Evolutionary conservation across 2,113 vertebrate genomes (phyloP), one percentile per base, ranked within the genome.

Genomic region (Stigmatopora argus): DNA sequence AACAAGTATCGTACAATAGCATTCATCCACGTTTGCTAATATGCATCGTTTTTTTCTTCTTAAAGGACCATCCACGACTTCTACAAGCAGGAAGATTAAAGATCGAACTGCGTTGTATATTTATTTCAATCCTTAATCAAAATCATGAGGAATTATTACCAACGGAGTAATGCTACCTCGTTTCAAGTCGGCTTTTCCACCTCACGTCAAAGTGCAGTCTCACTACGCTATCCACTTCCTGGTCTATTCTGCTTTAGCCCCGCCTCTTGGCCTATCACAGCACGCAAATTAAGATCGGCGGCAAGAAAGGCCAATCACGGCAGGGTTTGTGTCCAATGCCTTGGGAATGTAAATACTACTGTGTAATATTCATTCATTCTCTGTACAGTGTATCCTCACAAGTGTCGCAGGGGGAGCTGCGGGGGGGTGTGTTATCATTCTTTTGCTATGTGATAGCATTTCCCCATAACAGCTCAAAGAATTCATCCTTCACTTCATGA

Each of bases 181-280:
- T 62, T 71, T 58, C 55, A 11, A 46, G 53, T 21, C 48, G 45
- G 64, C 63, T 70, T 74, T 70, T 73, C 53, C 71, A 3, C 56
- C 67, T 56, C 80, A 83, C 78, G 85, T 90, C 85, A 91, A 90
- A 87, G 49, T 89, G 89, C 90, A 89, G 74, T 85, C 84, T 90
- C 89, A 90, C 85, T 65, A 89, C 85, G 78, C 74, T 82, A 63
- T 21, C 14, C 63, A 85, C 88, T 91, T 90, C 91, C 89, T 78
- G 71, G 77, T 85, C 79, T 86, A 88, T 90, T 89, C 84, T 83
- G 67, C 38, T 18, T 59, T 44, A 52, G 60, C 8, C 70, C 82
- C 84, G 73, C 85, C 88, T 64, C 57, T 53, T 3, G 59, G 4
- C 90, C 89, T 90, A 92, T 90, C 75, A 78, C 2, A 65, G 8